Conservation (phyloP, 2,113 vertebrate species). For the Leucosticte australis region DNA sequence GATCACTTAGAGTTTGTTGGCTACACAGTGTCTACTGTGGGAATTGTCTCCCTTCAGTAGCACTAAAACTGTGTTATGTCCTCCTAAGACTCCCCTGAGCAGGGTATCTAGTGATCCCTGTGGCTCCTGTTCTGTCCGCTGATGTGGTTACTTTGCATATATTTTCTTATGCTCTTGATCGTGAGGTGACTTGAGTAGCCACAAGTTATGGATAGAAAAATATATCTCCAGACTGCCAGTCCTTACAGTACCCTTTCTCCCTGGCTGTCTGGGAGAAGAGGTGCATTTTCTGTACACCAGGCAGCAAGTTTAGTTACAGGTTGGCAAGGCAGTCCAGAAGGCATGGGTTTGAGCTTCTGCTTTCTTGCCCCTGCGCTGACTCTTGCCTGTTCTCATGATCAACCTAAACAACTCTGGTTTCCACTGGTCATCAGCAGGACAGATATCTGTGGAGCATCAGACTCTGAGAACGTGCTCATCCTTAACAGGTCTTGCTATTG, state of each 20-base stretch:
- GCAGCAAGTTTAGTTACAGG: background rate
- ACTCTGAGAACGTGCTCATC: background rate
- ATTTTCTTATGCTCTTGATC: background rate
- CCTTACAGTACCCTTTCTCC: background rate
- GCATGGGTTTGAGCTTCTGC: background rate
- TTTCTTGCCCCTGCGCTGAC: background rate
- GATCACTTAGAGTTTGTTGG: background rate
- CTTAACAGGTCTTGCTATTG: background rate
- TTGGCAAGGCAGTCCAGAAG: background rate
- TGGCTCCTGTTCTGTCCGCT: background rate
- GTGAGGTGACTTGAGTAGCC: background rate
- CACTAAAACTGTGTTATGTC: background rate
- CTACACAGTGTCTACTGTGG: background rate
- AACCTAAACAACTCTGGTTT: background rate
- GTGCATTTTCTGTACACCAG: background rate
- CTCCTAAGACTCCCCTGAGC: background rate
- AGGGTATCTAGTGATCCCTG: background rate
- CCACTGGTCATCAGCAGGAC: too few species aligned
- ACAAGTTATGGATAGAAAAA: background rate
- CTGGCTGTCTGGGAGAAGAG: background rate
- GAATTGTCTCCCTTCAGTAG: background rate
- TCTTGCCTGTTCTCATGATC: background rate
- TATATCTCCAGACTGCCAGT: background rate
- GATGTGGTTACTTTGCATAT: background rate
- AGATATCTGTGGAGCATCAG: background rate